Base-by-base conservation (phyloP, 2,113 vertebrate genomes). In the Syrrhaptes paradoxus region DNA sequence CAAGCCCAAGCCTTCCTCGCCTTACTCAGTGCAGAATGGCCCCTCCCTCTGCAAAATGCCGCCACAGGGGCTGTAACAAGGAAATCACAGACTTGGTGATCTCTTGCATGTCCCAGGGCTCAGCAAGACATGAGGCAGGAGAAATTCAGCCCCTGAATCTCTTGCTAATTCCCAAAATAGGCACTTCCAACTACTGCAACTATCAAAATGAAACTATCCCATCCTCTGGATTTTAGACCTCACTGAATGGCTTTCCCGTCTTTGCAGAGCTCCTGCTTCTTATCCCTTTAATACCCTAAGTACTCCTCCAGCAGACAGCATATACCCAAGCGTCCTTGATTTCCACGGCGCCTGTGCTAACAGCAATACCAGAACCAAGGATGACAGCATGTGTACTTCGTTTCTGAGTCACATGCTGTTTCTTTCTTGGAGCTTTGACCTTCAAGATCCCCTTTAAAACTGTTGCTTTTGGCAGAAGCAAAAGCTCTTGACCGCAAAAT, bases 381-480 rank as follows among this genome's bases (percentile, higher is more conserved):
- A 67, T 52, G 75, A 63, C 5, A 83, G 75, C 12, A 10, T 28
- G 45, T 2, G 3, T 6, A 59, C 59, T 90, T 75, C 4, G 1
- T 59, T 86, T 63, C 76, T 48, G 46, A 82, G 38, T 67, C 82
- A 87, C 80, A 80, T 8, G 1, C 18, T 59, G 18, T 29, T 89
- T 46, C 71, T 85, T 73, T 74, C 58, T 66, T 59, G 29, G 38
- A 77, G 52, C 68, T 90, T 85, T 94, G 92, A 95, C 68, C 96
- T 97, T 96, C 96, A 97, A 85, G 80, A 84, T 96, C 70, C 43
- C 41, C 51, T 85, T 87, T 79, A 87, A 95, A 85, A 85, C 81
- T 95, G 72, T 87, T 96, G 83, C 45, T 97, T 94, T 96, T 97
- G 96, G 95, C 96, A 97, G 87, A 94, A 73, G 57, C 41, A 85